phyloP scores from a whole-genome alignment of 1,140 invertebrate species.

The Drosophila sechellia region DNA sequence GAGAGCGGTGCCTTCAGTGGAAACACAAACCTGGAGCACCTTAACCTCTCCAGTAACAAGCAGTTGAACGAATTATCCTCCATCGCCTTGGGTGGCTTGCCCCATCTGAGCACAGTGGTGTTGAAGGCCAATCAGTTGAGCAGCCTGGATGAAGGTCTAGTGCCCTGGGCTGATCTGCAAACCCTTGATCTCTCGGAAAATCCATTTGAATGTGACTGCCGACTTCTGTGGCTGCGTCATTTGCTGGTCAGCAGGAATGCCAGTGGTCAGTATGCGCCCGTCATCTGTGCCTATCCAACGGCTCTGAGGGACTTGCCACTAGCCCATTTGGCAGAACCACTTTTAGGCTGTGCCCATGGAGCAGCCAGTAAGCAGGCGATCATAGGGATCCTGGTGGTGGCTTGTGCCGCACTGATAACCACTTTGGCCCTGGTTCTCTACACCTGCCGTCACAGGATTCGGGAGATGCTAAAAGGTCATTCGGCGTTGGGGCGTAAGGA shows the following conservation, averaged over 20 bases:
- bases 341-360: constrained; percentile 91
- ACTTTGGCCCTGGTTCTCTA: constrained; percentile 90
- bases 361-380: constrained; percentile 91
- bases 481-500: constrained; percentile 91
- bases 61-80: constrained; percentile 89
- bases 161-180: constrained; percentile 91
- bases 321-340: constrained; percentile 88
- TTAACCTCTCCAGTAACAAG: constrained; percentile 91
- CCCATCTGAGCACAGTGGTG: constrained; percentile 90
- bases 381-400: constrained; percentile 89
- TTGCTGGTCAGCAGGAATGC: constrained; percentile 89
- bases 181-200: constrained; percentile 92
- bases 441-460: constrained; percentile 90
- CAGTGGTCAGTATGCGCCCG: constrained; percentile 84
- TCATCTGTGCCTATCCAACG: constrained; percentile 90
- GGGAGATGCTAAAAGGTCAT: constrained; percentile 92
- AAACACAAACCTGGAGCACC: constrained; percentile 92
- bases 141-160: constrained; percentile 90
- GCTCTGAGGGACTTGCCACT: constrained; percentile 89
- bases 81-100: constrained; percentile 90
- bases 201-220: constrained; percentile 92
- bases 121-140: constrained; percentile 92
- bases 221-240: constrained; percentile 91
- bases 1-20: constrained; percentile 91
- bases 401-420: constrained; percentile 88